A percentile compares a stretch with the other conserved stretches of the same genome.
phyloP scores from a whole-genome alignment of 2,888 invertebrate species.

The Unio delphinus region DNA sequence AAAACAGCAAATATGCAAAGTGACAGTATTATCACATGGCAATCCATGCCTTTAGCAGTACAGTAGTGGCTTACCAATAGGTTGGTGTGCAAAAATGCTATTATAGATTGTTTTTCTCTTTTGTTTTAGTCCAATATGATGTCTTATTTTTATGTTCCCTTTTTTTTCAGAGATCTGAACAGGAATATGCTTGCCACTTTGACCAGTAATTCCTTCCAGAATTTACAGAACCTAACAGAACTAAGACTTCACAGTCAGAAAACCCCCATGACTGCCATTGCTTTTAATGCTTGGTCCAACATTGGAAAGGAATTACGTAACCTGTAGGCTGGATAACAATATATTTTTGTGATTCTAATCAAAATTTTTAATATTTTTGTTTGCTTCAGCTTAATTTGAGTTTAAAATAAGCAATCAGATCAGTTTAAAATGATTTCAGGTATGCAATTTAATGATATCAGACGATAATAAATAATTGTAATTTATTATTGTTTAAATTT shows the following conservation, averaged over 20 bases:
- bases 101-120: not conserved
- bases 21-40: too few species aligned
- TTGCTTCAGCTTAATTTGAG: too few species aligned
- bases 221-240: constrained; percentile 48
- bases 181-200: constrained; percentile 43
- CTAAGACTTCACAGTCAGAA: constrained; percentile 54
- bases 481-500: too few species aligned
- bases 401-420: too few species aligned
- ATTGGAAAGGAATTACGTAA: constrained; percentile 46
- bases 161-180: constrained; percentile 47
- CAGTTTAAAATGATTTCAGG: too few species aligned
- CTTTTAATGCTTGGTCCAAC: constrained; percentile 51
- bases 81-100: not conserved
- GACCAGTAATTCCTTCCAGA: constrained; percentile 36
- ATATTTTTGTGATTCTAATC: too few species aligned
- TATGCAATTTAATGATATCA: too few species aligned
- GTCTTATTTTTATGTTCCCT: not conserved
- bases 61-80: not conserved
- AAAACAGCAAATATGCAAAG: too few species aligned
- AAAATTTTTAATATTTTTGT: too few species aligned
- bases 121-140: not conserved
- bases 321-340: constrained; percentile 35
- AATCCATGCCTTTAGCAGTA: too few species aligned
- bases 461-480: too few species aligned
- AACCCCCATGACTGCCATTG: constrained; percentile 41